Base-by-base conservation (phyloP, 2,888 invertebrate genomes). In the Abrostola triplasia region DNA sequence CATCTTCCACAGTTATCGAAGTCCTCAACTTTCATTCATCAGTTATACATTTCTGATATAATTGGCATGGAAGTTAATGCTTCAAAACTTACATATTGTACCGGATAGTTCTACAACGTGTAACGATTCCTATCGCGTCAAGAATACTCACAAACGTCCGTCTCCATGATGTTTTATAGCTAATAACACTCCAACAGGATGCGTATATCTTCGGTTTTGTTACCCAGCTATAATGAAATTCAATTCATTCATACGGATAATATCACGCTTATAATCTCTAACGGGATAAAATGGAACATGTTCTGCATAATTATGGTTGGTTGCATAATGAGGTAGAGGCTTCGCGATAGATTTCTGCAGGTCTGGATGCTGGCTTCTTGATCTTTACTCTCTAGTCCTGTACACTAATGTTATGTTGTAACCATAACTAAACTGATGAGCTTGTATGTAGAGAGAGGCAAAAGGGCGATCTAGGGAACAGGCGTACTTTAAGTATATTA, bases 171-270 rank as follows among this genome's bases (percentile, higher is more conserved):
- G 57, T 64, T 78, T 62, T 59, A 78, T 69, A 44, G 51, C 48
- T 61, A 59, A 59, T 74, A 73, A 59, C 49, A 36, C 42, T 63
- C 42, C 24, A 57, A 48, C 65, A 58, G 57, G 52, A 66, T 51
- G 36, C 48, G 49, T 51, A 57, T 36, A 57, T 36, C 36, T 59
- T 59, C 42, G 52, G 41, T 56, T 52, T 35, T 70, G 59, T 53
- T 54, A 13, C 40, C 51, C 36, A 12, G 44, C 10, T 11, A 12
- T 41, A 57, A 13, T 36, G 47, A 13, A 59, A 48, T 50, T 54
- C 36, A 74, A 64, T 59, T 75, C 53, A 71, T 70, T 71, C 56
- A 70, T 59, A 47, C 40, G 54, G 57, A 63, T 69, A 70, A 38
- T 36, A 60, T 54, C 60, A 69, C 48, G 47, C 38, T 36, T 38